A percentile compares a stretch with the other conserved stretches of the same genome.
Conservation (phyloP, 37 sponge, comb jelly and placozoan species). For the Petrosia ficiformis region DNA sequence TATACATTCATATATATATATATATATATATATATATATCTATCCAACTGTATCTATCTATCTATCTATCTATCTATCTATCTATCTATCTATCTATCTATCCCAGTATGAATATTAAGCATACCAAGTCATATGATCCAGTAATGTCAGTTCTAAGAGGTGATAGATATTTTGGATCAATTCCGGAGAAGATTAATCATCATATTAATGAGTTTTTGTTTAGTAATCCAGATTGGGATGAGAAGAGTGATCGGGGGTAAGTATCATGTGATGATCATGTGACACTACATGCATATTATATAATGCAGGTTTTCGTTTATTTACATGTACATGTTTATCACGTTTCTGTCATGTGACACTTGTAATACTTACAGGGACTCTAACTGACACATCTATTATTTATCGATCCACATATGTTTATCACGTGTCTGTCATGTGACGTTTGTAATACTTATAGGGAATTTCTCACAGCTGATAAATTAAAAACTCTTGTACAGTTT, state of each 20-base stretch:
- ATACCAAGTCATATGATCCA: slow-evolving; percentile 19
- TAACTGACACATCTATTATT: no score
- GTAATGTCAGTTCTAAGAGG: slow-evolving; percentile 49
- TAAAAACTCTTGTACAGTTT: slow-evolving; percentile 59
- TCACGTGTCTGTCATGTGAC: neutral
- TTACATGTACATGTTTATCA: neutral
- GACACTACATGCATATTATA: no score
- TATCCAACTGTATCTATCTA: no score
- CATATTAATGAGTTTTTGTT: slow-evolving; percentile 32
- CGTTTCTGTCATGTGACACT: neutral
- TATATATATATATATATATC: no score
- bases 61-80: no score
- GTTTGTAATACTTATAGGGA: neutral
- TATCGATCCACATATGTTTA: no score
- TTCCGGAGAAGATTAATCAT: slow-evolving; percentile 55
- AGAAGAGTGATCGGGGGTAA: neutral
- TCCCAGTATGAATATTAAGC: neutral
- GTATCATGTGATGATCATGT: no score
- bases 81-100: no score
- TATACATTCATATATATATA: no score
- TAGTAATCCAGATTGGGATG: slow-evolving; percentile 3
- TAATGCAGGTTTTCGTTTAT: neutral
- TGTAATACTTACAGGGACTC: neutral
- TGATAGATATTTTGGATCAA: slow-evolving; percentile 75
- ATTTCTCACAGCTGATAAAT: slow-evolving; percentile 57